Evolutionary conservation across 2,888 invertebrate species (phyloP), one percentile per base, ranked within the genome.

Genomic region (Drosophila falleni): DNA sequence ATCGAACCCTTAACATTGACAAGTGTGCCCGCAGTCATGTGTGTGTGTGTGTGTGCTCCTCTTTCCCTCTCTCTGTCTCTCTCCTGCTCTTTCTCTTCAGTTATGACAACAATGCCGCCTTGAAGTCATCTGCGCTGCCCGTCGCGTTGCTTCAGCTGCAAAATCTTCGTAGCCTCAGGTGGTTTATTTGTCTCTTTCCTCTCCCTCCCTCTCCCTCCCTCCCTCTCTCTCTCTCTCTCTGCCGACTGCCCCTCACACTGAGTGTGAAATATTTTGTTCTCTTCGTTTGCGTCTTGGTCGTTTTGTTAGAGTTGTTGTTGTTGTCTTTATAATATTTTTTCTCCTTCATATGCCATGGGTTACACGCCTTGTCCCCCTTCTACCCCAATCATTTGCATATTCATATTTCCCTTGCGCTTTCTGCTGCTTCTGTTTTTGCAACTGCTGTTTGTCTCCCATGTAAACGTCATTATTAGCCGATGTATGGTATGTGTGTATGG

Each of bases 401-500:
- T 83, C 80, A 83, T 83, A 88, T 80, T 82, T 88, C 83, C 54
- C 63, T 71, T 76, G 70, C 76, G 66, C 65, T 67, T 78, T 74
- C 85, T 81, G 67, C 66, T 71, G 80, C 47, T 54, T 63, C 61
- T 54, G 61, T 37, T 37, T 29, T 49, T 46, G 58, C 50, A 70
- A 63, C 58, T 55, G 42, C 42, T 55, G 58, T 39, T 61, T 69
- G 75, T 69, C 82, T 71, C 80, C 50, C 86, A 83, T 83, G 84
- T 80, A 72, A 80, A 87, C 71, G 81, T 89, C 87, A 78, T 83
- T 83, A 85, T 81, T 87, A 87, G 89, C 83, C 70, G 46, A 56
- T 44, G 39, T 46, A 39, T 37, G 46, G 37, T 8, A 15, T 51
- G 23, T 37, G 13, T 42, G 15, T 50, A 41, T 46, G 26, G 26